Evolutionary conservation across 2,888 invertebrate genomes (phyloP), one percentile per base, ranked within the genome.

Genomic region (Apotomis capreana): DNA sequence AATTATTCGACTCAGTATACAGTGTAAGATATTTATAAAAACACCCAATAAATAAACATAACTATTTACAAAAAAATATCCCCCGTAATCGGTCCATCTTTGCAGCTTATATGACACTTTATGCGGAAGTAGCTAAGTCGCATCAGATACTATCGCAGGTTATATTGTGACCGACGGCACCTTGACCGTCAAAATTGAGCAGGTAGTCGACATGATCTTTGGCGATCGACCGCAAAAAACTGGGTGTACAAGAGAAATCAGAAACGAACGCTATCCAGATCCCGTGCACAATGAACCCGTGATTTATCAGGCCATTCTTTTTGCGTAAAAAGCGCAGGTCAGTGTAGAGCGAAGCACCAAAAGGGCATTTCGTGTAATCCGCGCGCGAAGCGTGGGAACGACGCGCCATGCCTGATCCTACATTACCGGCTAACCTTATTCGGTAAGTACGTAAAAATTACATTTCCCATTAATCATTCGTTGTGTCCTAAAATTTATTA

Each of bases 341-440:
- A 91, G 90, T 88, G 85, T 82, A 85, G 78, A 86, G 83, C 87
- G 91, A 91, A 91, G 90, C 89, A 89, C 90, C 91, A 89, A 91
- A 92, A 92, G 89, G 89, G 90, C 91, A 91, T 90, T 89, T 87
- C 85, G 85, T 89, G 90, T 91, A 91, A 92, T 91, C 90, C 89
- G 85, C 82, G 82, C 76, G 81, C 84, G n/a, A n/a, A 88, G 81
- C 92, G 92, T 92, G 92, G 92, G 92, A 92, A 92, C 87, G 82
- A 74, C 74, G 78, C 81, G 77, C 76, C 75, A 71, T 70, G 74
- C 75, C 73, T 70, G 75, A 75, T 74, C 78, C 40, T 73, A 74
- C 72, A 68, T 73, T 12, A 46, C 12, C 59, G 9, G 40, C 40
- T 40, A 67, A 36, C 15, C 54, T 26, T 46, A 55, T 58, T 59